phyloP scores from a whole-genome alignment of 2,797 vertebrate genomes.

The Oryzias sinensis region DNA sequence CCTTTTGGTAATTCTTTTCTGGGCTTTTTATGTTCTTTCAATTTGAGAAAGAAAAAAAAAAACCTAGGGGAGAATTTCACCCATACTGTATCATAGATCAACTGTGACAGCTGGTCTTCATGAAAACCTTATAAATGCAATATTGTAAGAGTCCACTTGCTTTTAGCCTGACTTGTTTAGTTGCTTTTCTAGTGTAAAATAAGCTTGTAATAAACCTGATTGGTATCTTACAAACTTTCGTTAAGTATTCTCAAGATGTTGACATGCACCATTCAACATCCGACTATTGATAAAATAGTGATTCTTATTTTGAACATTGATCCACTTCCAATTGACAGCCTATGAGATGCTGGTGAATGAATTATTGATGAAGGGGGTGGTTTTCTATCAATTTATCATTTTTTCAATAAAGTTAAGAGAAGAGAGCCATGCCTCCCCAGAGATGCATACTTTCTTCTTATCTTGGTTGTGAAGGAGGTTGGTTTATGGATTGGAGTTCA shows the following conservation, averaged over 20 bases:
- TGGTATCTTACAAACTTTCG: slow-evolving; percentile 40
- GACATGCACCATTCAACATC: slow-evolving; percentile 16
- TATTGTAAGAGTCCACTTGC: slow-evolving; percentile 32
- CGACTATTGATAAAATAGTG: too few relatives aligned
- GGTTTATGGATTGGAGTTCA: too few relatives aligned
- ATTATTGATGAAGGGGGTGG: too few relatives aligned
- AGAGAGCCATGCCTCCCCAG: too few relatives aligned
- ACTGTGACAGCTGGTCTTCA: slow-evolving; percentile 30
- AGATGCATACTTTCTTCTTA: too few relatives aligned
- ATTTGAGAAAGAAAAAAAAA: background rate
- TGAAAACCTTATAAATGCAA: slow-evolving; percentile 37
- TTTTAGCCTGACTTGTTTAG: slow-evolving; percentile 33
- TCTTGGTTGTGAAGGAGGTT: too few relatives aligned
- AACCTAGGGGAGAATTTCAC: slow-evolving; percentile 15
- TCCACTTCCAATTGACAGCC: too few relatives aligned
- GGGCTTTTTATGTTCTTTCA: slow-evolving; percentile 17
- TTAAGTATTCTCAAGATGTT: slow-evolving; percentile 34
- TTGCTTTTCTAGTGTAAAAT: slow-evolving; percentile 50
- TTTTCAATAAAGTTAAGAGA: too few relatives aligned
- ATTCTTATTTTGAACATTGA: too few relatives aligned
- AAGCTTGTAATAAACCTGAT: slow-evolving; percentile 25
- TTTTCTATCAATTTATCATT: too few relatives aligned
- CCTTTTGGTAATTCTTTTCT: slow-evolving; percentile 11
- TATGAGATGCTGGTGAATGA: too few relatives aligned
- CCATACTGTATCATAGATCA: slow-evolving; percentile 22